A percentile compares a stretch with the other conserved stretches of the same genome.
Evolutionary conservation across 2,113 vertebrate genomes (phyloP).

Genomic region (Halichoeres trimaculatus): DNA sequence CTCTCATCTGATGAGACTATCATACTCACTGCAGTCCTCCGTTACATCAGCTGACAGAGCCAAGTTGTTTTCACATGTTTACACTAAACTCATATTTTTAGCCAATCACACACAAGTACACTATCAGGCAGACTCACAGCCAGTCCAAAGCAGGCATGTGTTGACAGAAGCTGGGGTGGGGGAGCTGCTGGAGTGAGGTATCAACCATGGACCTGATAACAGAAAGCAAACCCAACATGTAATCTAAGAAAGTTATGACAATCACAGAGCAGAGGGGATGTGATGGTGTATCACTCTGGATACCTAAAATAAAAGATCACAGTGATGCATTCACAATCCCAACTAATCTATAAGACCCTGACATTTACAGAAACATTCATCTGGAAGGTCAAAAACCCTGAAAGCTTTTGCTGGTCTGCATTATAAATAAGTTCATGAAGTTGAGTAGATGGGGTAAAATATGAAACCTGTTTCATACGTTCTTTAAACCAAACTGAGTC

Average conservation of each 20-base stretch:
- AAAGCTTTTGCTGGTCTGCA: neutral
- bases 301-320: no score
- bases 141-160: conserved; percentile 84
- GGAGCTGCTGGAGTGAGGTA: conserved; percentile 81
- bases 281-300: no score
- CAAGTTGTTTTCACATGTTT: neutral
- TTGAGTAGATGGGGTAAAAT: neutral
- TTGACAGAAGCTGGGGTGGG: conserved; percentile 81
- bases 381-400: no score
- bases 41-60: neutral
- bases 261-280: no score
- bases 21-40: neutral
- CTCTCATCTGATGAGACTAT: neutral
- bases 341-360: no score
- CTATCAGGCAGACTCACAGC: conserved; percentile 81
- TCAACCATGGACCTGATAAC: conserved; percentile 85
- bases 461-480: neutral
- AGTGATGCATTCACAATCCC: no score
- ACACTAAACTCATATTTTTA: neutral
- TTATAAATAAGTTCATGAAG: neutral
- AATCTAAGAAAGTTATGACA: neutral
- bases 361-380: no score
- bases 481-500: neutral
- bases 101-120: conserved; percentile 31
- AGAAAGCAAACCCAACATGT: conserved; percentile 20